Evolutionary conservation across 2,797 vertebrate species (phyloP), one percentile per base, ranked within the genome.

Genomic region (Spondyliosoma cantharus): DNA sequence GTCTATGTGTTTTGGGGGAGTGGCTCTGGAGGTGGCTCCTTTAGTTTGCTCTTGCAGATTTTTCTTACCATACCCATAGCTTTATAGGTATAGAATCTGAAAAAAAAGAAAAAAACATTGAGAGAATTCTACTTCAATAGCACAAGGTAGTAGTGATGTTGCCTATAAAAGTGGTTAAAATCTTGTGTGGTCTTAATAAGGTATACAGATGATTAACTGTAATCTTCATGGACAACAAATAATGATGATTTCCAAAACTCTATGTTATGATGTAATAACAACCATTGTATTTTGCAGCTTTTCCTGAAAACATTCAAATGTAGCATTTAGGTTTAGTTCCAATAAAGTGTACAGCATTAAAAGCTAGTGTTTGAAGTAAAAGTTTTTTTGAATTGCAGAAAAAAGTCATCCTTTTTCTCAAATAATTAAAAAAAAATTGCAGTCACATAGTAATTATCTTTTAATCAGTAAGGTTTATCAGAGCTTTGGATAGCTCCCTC

Each of bases 391-490:
- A n/a, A 22, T 75, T 20, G 52, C 5, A 68, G 13, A 71, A 64
- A 43, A 64, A 8, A 71, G n/a, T 43, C 14, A 19, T 46, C 17
- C 14, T 37, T 63, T 59, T 46, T 48, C 19, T 67, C n/a, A 29
- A 62, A 62, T 48, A 46, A 52, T 46, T 1, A 79, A 73, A 80
- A 32, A 74, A 37, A 74, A 24, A 50, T 50, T 71, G 56, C 68
- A 68, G 67, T 71, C 71, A 84, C 79, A 69, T 20, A 49, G 76
- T 78, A 71, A 81, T 86, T 82, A 76, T 83, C 85, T 88, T 87
- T 74, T 82, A 81, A 90, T 86, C 80, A 71, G 73, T 65, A 15
- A 61, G 56, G 52, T 80, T 74, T 70, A 52, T 72, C 72, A 73
- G 64, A 60, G 78, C 43, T 72, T 68, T 81, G 86, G 72, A 72